phyloP scores from a whole-genome alignment of 1,140 invertebrate genomes.

The Saccostrea echinata region DNA sequence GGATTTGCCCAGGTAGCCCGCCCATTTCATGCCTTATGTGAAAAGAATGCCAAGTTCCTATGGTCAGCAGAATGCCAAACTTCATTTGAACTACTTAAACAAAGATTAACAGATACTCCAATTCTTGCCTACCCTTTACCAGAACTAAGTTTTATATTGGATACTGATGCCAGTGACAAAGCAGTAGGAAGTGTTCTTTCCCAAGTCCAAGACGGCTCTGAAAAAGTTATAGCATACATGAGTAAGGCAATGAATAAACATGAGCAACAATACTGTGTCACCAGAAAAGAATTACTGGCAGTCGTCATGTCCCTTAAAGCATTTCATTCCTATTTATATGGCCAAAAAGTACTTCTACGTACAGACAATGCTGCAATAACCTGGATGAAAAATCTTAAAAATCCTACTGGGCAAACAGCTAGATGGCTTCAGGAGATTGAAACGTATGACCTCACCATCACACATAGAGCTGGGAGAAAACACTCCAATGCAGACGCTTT shows the following conservation, averaged over 20 bases:
- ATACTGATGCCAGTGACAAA: constrained; percentile 80
- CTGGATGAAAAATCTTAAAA: constrained; percentile 62
- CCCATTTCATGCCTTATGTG: neutral
- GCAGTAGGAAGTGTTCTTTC: neutral
- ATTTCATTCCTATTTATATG: too few species aligned
- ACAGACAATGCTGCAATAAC: constrained; percentile 70
- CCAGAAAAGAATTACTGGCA: too few species aligned
- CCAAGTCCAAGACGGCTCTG: neutral
- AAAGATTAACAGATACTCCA: constrained; percentile 57
- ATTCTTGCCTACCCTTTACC: constrained; percentile 69
- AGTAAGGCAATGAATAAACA: neutral
- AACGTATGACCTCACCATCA: constrained; percentile 65
- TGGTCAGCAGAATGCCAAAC: neutral
- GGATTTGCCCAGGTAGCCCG: neutral
- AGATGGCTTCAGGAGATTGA: constrained; percentile 68
- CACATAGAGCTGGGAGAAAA: constrained; percentile 62
- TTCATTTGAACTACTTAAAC: constrained; percentile 57
- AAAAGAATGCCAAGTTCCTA: neutral
- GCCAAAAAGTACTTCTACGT: constrained; percentile 53
- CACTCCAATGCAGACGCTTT: constrained; percentile 71
- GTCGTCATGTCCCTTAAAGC: too few species aligned
- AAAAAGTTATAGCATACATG: neutral
- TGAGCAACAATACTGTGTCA: too few species aligned
- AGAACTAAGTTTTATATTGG: constrained; percentile 71
- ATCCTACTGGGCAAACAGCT: constrained; percentile 65